phyloP scores from a whole-genome alignment of 2,113 vertebrate species.

The Eira barbara region DNA sequence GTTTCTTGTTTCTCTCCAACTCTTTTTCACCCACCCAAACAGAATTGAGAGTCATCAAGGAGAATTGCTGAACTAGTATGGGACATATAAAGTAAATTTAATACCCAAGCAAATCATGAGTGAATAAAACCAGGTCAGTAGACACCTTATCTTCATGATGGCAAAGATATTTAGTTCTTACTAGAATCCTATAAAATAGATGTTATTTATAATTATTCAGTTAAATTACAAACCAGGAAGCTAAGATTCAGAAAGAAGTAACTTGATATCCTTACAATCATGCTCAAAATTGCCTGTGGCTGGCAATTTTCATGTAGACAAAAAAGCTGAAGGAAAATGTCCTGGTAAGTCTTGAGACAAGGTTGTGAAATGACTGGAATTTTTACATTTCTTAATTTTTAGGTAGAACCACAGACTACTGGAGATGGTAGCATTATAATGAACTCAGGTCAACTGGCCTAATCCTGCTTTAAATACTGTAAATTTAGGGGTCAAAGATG shows the following conservation, averaged over 20 bases:
- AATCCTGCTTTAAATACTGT: not conserved
- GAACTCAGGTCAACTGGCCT: not conserved
- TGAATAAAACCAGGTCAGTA: slow-evolving; percentile 1
- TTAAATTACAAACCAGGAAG: not conserved
- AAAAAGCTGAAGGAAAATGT: not conserved
- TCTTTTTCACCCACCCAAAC: not conserved
- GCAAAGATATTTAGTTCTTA: not conserved
- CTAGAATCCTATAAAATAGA: not conserved
- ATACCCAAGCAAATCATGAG: not conserved
- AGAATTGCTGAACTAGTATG: not conserved
- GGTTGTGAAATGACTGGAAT: not conserved
- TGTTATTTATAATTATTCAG: not conserved
- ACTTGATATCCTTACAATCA: not conserved
- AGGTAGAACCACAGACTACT: not conserved
- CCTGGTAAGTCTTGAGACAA: not conserved
- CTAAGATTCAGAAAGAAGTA: slow-evolving; percentile 2
- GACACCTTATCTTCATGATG: not conserved
- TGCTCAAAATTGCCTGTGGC: not conserved
- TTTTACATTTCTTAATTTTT: not conserved
- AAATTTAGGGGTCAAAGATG: not conserved
- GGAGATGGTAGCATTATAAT: not conserved
- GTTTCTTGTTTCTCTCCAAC: not conserved
- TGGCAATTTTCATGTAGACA: not conserved
- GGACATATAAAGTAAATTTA: not conserved
- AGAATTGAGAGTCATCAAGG: not conserved